Percentiles rank a stretch among this genome's conserved stretches.
Evolutionary conservation across 92 coral and sea anemone genomes (phyloP).

Genomic region (Parazoanthus atlanticus): DNA sequence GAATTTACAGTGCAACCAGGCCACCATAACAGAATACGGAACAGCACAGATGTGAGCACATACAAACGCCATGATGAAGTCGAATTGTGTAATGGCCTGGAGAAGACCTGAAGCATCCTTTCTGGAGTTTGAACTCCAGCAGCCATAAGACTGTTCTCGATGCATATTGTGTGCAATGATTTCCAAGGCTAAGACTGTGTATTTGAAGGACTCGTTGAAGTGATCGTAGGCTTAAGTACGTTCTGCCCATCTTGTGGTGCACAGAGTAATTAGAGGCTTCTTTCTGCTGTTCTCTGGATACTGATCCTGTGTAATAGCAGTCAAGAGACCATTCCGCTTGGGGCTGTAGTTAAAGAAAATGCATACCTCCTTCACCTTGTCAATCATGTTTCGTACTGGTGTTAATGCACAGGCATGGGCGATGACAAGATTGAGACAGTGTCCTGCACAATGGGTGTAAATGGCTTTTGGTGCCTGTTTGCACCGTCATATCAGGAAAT

Average conservation of each 20-base stretch:
- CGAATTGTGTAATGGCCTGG: constrained; percentile 44
- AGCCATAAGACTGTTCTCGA: constrained; percentile 53
- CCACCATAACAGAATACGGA: constrained; percentile 4
- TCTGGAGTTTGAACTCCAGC: constrained; percentile 42
- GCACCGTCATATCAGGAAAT: too few relatives aligned
- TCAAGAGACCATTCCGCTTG: constrained; percentile 50
- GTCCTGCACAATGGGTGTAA: constrained; percentile 6
- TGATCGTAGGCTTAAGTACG: constrained; percentile 48
- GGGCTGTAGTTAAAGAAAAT: constrained; percentile 40
- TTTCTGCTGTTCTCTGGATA: constrained; percentile 52
- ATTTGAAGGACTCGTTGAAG: constrained; percentile 46
- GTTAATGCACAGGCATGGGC: constrained; percentile 23
- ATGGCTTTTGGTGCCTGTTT: constrained; percentile 20
- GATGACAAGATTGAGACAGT: constrained; percentile 35
- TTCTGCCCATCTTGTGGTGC: constrained; percentile 39
- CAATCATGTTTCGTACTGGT: constrained; percentile 10
- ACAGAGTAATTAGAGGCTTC: constrained; percentile 53
- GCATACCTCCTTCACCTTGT: constrained; percentile 42
- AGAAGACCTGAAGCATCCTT: constrained; percentile 51
- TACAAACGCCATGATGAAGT: constrained; percentile 40
- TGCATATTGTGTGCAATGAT: constrained; percentile 55
- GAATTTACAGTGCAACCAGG: too few relatives aligned
- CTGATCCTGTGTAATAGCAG: constrained; percentile 54
- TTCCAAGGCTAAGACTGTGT: constrained; percentile 54
- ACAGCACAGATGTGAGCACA: constrained; percentile 38